phyloP scores from a whole-genome alignment of 2,888 invertebrate genomes.

The Pyrrhia umbra region DNA sequence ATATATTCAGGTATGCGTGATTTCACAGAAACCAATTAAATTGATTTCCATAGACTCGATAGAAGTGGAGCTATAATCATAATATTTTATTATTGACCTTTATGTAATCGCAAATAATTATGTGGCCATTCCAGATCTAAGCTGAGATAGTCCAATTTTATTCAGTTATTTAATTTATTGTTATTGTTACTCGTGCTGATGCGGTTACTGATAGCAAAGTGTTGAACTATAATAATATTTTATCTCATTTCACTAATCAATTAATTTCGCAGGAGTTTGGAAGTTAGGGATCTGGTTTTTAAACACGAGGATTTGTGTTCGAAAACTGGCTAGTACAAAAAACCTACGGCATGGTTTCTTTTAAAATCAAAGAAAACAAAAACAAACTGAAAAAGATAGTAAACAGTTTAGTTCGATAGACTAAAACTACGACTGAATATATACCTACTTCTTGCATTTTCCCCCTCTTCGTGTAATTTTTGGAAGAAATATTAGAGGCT shows the following conservation, averaged over 20 bases:
- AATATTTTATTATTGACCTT: slow-evolving; percentile 38
- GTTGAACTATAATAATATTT: slow-evolving; percentile 32
- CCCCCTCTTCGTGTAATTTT: too few species aligned
- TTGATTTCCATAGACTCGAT: slow-evolving; percentile 17
- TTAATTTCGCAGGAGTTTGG: background rate
- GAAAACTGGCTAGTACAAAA: background rate
- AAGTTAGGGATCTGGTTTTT: background rate
- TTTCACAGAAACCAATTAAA: slow-evolving; percentile 11
- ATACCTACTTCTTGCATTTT: too few species aligned
- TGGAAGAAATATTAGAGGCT: too few species aligned
- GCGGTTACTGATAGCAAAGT: slow-evolving; percentile 23
- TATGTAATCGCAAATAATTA: slow-evolving; percentile 41
- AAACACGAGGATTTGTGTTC: background rate
- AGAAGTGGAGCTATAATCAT: slow-evolving; percentile 21
- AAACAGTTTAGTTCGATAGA: too few species aligned
- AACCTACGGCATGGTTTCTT: background rate
- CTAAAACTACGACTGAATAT: too few species aligned
- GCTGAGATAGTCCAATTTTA: slow-evolving; percentile 28
- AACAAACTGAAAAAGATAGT: background rate
- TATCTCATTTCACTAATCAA: slow-evolving; percentile 41
- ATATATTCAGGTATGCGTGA: background rate
- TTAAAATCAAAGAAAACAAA: background rate
- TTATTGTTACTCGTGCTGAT: slow-evolving; percentile 43
- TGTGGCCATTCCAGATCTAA: slow-evolving; percentile 32
- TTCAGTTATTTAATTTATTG: slow-evolving; percentile 37